Percentiles rank a stretch among this genome's conserved stretches.
Conservation (phyloP, 1,140 invertebrate genomes). For the Lysiphlebus fabarum region DNA sequence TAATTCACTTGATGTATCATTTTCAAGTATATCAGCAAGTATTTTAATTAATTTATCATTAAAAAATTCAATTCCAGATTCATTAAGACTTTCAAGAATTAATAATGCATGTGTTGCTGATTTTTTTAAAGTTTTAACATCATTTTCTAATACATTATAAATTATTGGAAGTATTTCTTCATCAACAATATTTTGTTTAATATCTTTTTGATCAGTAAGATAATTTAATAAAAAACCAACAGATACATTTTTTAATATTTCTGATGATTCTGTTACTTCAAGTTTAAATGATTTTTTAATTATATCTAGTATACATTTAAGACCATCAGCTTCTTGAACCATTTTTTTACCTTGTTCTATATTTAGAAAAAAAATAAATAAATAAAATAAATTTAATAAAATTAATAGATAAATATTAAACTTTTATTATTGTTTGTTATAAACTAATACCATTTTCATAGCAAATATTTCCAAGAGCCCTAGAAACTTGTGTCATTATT, state of each 20-base stretch:
- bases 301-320: constrained; percentile 45
- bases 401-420: background rate
- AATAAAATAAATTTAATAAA: constrained; percentile 5
- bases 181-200: constrained; percentile 62
- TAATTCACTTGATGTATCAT: constrained; percentile 58
- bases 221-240: constrained; percentile 78
- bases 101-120: constrained; percentile 67
- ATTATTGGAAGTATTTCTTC: constrained; percentile 65
- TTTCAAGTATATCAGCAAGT: constrained; percentile 38
- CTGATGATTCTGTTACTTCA: constrained; percentile 34
- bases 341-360: constrained; percentile 56
- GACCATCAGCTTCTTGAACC: constrained; percentile 62
- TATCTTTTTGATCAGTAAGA: constrained; percentile 69
- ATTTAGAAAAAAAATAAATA: constrained; percentile 15
- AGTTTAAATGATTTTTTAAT: constrained; percentile 37
- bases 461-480: constrained; percentile 83
- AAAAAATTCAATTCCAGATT: constrained; percentile 55
- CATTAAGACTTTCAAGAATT: constrained; percentile 72
- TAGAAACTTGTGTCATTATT: constrained; percentile 67
- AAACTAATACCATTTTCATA: constrained; percentile 75
- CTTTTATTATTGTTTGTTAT: constrained; percentile 16
- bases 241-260: constrained; percentile 54
- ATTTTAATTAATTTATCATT: constrained; percentile 40
- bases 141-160: constrained; percentile 55
- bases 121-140: constrained; percentile 52